phyloP scores from a whole-genome alignment of 2,113 vertebrate genomes.

The Lepisosteus oculatus region DNA sequence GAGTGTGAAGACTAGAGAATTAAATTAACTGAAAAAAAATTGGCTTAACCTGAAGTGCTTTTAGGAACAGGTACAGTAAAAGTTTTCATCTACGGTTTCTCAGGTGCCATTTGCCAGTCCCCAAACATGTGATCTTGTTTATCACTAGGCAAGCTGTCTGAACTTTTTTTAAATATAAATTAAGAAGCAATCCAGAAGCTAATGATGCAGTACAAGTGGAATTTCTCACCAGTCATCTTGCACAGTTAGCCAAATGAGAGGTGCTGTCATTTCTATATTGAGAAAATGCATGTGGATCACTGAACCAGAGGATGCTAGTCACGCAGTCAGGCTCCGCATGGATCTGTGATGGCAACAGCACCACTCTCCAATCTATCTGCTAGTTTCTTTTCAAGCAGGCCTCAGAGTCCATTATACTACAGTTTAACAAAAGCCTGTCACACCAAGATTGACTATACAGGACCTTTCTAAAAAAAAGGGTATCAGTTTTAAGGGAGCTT shows the following conservation, averaged over 20 bases:
- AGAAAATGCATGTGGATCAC: background rate
- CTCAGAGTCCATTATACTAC: too few species aligned
- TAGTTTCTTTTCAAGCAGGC: too few species aligned
- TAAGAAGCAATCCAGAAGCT: background rate
- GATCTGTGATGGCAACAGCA: background rate
- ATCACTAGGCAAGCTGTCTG: background rate
- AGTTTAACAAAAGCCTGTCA: too few species aligned
- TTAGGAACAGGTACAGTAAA: too few species aligned
- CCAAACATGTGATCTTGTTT: background rate
- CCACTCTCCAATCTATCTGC: background rate
- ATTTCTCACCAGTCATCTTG: background rate
- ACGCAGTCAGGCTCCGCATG: background rate
- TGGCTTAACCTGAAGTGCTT: too few species aligned
- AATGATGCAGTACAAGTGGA: background rate
- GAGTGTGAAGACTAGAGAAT: too few species aligned
- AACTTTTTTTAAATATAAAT: background rate
- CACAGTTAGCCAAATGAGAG: background rate
- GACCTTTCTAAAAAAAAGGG: too few species aligned
- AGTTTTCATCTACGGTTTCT: too few species aligned
- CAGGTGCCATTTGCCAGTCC: background rate
- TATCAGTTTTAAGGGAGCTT: too few species aligned
- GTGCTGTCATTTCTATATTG: constrained; percentile 1
- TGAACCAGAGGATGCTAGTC: background rate
- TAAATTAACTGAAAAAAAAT: too few species aligned
- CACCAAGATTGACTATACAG: too few species aligned